A percentile compares a stretch with the other conserved stretches of the same genome.
Conservation (phyloP, 2,113 vertebrate genomes). For the Ptyas mucosa region DNA sequence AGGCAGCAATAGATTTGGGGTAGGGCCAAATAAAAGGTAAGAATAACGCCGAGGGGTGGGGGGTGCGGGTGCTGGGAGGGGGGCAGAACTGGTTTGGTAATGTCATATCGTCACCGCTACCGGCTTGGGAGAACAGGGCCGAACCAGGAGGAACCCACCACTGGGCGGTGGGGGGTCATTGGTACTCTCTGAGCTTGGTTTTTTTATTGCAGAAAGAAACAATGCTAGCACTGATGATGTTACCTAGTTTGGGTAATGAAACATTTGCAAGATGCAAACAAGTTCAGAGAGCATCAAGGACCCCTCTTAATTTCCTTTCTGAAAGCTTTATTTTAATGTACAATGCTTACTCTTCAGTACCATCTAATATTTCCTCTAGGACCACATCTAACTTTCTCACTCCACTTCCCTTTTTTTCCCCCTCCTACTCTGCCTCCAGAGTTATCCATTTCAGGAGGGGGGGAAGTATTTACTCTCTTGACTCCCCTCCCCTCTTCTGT, state of each 20-base stretch:
- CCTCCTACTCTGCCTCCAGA: not conserved
- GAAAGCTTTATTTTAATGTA: not conserved
- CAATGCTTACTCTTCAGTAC: not conserved
- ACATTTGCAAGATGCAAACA: not conserved
- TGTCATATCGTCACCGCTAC: no score
- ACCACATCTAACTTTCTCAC: not conserved
- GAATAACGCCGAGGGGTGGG: no score
- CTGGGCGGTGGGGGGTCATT: not conserved
- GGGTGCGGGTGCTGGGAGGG: no score
- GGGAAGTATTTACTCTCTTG: not conserved
- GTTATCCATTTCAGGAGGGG: not conserved
- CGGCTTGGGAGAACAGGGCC: no score
- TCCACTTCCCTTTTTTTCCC: not conserved
- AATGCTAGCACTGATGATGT: not conserved
- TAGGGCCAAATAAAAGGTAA: no score
- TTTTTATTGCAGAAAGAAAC: not conserved
- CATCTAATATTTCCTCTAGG: not conserved
- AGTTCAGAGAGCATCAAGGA: not conserved
- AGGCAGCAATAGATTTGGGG: no score
- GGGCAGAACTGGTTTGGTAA: no score
- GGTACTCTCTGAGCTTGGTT: not conserved
- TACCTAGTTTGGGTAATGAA: not conserved
- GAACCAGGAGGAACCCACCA: no score
- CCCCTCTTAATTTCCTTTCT: not conserved
- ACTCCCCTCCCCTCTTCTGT: not conserved